Conservation (phyloP, 2,888 invertebrate genomes). For the Pomacea canaliculata region DNA sequence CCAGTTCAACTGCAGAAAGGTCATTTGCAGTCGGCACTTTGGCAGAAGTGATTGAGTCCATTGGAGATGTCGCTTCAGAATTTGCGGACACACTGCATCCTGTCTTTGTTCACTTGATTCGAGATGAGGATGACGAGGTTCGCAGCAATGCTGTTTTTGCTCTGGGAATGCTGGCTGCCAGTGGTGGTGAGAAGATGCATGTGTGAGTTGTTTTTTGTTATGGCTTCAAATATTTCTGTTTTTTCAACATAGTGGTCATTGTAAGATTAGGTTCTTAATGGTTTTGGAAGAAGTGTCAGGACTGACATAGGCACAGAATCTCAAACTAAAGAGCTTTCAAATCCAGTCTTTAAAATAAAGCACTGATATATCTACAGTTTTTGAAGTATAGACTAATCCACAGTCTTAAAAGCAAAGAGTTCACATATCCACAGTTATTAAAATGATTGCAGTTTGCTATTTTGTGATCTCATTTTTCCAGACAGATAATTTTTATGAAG, state of each 20-base stretch:
- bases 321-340: not conserved
- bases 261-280: not conserved
- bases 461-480: too few species aligned
- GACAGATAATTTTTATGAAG: too few species aligned
- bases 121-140: constrained; percentile 79
- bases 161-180: constrained; percentile 80
- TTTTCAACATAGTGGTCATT: too few species aligned
- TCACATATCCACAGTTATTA: too few species aligned
- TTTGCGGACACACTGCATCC: constrained; percentile 78
- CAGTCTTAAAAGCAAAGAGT: too few species aligned
- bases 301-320: not conserved
- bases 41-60: constrained; percentile 79
- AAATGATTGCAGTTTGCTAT: too few species aligned
- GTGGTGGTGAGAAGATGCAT: constrained; percentile 72
- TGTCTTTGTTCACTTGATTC: constrained; percentile 75
- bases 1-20: constrained; percentile 77
- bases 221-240: too few species aligned
- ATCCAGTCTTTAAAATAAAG: too few species aligned
- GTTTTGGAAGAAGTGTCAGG: not conserved
- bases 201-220: constrained; percentile 18
- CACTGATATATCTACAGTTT: too few species aligned
- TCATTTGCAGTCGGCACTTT: constrained; percentile 82
- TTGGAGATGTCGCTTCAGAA: constrained; percentile 71
- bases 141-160: constrained; percentile 84
- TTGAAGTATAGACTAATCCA: too few species aligned